Base-by-base conservation (phyloP, 1,140 invertebrate species). In the Zaprionus vittiger region DNA sequence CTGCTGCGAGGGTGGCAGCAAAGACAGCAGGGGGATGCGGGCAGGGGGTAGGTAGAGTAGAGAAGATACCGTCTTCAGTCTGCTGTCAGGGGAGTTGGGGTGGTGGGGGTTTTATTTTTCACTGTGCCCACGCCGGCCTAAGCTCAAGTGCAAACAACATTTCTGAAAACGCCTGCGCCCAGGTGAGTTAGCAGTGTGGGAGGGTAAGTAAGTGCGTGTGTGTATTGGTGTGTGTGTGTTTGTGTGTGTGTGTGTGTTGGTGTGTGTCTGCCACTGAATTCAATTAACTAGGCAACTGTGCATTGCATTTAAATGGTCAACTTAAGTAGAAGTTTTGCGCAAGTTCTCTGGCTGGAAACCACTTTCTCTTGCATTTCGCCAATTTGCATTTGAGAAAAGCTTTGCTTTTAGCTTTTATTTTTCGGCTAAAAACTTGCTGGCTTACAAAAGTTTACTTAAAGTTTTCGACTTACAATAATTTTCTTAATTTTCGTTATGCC, bases 71-170 rank as follows among this genome's bases (percentile, higher is more conserved):
- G 28, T 37, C 57, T 44, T 66, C 37, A 57, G 34, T 59, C n/a
- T 31, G 44, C 49, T 14, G 20, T 22, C 26, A 31, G 24, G n/a
- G 22, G 38, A n/a, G 14, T 15, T 15, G 15, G 38, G 2, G 2
- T 47, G 6, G 26, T 55, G 20, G 28, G 17, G 44, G 20, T 17
- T 17, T 61, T 41, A 47, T 17, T 59, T 69, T 62, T 62, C 37
- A 38, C 37, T 14, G 37, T 20, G 54, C 38, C 28, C 47, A 57
- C 60, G 64, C n/a, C 44, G 54, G 74, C 81, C 84, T 79, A 89
- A 87, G 81, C 84, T 77, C 72, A 70, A 74, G 84, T 70, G 84
- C 87, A 87, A 87, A 87, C 84, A 87, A 81, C 73, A 89, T 84
- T 84, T 84, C 68, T 17, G 28, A 14, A 79, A 69, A 83, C 73